phyloP scores from a whole-genome alignment of 2,797 vertebrate species.

The Melanotaenia maccullochi region DNA sequence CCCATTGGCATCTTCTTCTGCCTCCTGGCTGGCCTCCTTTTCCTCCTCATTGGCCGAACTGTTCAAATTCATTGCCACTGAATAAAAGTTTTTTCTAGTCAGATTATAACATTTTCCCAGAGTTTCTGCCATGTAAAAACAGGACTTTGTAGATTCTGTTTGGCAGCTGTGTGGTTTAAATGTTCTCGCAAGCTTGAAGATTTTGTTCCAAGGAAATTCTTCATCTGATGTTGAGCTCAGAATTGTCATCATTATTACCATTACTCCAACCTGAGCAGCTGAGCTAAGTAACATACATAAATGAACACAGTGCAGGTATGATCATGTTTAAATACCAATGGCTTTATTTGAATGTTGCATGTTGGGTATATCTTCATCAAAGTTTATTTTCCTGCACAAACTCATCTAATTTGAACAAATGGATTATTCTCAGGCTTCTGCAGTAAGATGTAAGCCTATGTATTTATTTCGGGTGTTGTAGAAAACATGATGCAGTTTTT shows the following conservation, averaged over 20 bases:
- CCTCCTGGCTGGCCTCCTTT: constrained; percentile 91
- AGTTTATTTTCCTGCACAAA: neutral
- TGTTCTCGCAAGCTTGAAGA: constrained; percentile 22
- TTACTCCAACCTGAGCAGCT: constrained; percentile 11
- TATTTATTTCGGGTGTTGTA: neutral
- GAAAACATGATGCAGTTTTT: neutral
- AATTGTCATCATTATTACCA: constrained; percentile 4
- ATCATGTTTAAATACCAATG: neutral
- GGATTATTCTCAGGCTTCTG: neutral
- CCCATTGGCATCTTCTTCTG: constrained; percentile 92
- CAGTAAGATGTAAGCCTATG: neutral
- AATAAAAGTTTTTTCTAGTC: constrained; percentile 29
- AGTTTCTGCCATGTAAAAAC: constrained; percentile 21
- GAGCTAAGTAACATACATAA: constrained; percentile 1
- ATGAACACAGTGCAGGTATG: neutral
- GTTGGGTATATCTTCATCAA: neutral
- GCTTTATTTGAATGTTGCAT: neutral
- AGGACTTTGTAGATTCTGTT: constrained; percentile 19
- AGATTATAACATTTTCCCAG: constrained; percentile 8
- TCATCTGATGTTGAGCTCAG: constrained; percentile 10
- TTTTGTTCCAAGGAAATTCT: constrained; percentile 17
- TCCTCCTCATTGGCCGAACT: constrained; percentile 89
- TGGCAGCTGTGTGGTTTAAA: constrained; percentile 36
- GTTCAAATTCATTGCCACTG: constrained; percentile 86
- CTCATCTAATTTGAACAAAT: neutral